phyloP scores from a whole-genome alignment of 2,113 vertebrate species.

The Panthera uncia region DNA sequence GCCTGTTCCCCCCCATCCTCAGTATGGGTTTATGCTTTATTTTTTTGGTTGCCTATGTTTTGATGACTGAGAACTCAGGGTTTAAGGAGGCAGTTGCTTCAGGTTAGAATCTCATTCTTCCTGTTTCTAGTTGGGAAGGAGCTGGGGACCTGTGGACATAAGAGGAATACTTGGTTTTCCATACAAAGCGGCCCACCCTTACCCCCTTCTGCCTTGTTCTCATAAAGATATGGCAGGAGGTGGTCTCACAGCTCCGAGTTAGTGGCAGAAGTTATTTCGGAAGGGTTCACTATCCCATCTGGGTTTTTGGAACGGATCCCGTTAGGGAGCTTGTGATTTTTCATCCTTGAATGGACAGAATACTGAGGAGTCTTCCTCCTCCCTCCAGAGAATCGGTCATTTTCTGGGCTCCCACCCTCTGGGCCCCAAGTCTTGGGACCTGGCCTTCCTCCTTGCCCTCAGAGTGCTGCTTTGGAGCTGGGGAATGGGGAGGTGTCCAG shows the following conservation, averaged over 20 bases:
- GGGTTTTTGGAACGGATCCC: neutral
- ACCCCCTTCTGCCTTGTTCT: neutral
- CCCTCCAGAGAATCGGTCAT: neutral
- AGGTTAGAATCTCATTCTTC: neutral
- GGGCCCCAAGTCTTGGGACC: neutral
- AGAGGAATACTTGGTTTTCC: neutral
- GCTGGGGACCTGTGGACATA: neutral
- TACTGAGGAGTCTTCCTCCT: neutral
- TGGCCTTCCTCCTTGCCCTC: neutral
- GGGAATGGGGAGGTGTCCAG: neutral
- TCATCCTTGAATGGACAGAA: neutral
- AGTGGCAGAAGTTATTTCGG: neutral
- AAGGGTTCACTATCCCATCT: neutral
- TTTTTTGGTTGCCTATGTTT: neutral
- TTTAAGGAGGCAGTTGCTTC: neutral
- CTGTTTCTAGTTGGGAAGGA: neutral
- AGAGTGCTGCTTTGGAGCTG: neutral
- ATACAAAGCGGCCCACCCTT: rapidly evolving
- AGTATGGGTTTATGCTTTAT: neutral
- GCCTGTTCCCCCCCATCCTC: neutral
- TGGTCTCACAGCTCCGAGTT: neutral
- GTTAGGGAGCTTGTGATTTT: neutral
- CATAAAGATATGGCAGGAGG: neutral
- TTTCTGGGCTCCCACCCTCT: neutral
- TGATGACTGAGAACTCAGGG: neutral